Evolutionary conservation across 2,113 vertebrate genomes (phyloP).

Genomic region (Semnornis frantzii): DNA sequence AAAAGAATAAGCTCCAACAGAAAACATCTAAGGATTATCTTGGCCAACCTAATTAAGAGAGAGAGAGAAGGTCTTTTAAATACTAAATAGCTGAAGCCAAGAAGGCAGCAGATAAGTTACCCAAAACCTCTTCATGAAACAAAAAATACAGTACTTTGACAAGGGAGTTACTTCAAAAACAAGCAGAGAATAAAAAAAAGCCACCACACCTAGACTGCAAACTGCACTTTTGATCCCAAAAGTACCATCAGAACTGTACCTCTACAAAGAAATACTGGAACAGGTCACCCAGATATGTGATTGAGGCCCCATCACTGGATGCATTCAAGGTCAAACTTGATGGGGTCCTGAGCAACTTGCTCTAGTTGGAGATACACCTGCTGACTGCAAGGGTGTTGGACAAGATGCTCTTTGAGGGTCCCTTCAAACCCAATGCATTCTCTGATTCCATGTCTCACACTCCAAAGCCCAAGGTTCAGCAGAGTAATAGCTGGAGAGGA

Average conservation of each 20-base stretch:
- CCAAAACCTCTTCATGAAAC: background rate
- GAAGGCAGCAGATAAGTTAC: background rate
- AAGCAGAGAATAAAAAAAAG: background rate
- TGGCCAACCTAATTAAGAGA: constrained; percentile 7
- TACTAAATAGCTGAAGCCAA: constrained; percentile 10
- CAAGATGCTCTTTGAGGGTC: too few species aligned
- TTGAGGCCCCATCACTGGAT: too few species aligned
- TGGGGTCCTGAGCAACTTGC: too few species aligned
- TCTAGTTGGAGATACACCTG: too few species aligned
- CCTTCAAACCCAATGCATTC: too few species aligned
- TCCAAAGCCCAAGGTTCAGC: background rate
- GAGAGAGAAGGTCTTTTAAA: background rate
- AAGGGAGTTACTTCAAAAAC: background rate
- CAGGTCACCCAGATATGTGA: too few species aligned
- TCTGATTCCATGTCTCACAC: background rate
- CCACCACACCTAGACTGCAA: background rate
- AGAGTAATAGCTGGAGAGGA: background rate
- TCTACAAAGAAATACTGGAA: background rate
- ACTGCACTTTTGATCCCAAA: background rate
- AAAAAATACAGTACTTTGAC: background rate
- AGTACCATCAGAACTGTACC: background rate
- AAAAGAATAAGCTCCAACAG: constrained; percentile 38
- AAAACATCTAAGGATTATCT: constrained; percentile 35
- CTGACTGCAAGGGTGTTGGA: too few species aligned
- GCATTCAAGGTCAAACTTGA: too few species aligned